Conservation (phyloP, 2,888 invertebrate species). For the Neoaliturus tenellus region DNA sequence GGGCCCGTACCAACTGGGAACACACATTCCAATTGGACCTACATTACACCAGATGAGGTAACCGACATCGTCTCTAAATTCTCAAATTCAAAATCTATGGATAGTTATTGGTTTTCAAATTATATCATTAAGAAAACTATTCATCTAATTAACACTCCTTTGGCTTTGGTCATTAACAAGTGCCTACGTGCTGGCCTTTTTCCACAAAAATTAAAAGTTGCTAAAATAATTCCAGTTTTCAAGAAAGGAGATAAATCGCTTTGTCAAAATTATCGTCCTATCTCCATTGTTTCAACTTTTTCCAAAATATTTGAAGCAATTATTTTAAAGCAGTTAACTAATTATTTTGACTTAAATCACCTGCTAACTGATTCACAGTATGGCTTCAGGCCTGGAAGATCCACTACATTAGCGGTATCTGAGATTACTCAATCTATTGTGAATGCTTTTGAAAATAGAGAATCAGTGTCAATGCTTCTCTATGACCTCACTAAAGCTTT, state of each 20-base stretch:
- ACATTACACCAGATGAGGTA: neutral
- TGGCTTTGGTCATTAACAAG: neutral
- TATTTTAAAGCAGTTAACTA: neutral
- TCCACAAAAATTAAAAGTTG: neutral
- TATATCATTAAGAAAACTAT: neutral
- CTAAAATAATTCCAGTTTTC: neutral
- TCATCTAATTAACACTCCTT: neutral
- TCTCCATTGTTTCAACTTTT: neutral
- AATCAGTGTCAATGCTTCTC: neutral
- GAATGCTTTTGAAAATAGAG: neutral
- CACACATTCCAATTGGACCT: neutral
- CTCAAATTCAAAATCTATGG: slow-evolving; percentile 4
- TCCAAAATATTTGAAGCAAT: neutral
- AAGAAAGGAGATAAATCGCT: slow-evolving; percentile 16
- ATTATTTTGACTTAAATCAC: neutral
- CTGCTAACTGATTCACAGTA: neutral
- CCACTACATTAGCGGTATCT: neutral
- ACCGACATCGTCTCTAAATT: neutral
- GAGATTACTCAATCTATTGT: neutral
- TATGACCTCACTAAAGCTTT: neutral
- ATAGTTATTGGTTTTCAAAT: neutral
- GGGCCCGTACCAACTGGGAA: neutral
- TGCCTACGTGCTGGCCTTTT: neutral
- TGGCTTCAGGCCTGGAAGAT: neutral
- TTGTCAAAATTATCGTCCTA: neutral